A percentile compares a stretch with the other conserved stretches of the same genome.
These are phyloP conservation scores for Hyphantria cunea DNA, from an alignment of 1,140 invertebrate species.

Conservation along the genomic window DNA sequence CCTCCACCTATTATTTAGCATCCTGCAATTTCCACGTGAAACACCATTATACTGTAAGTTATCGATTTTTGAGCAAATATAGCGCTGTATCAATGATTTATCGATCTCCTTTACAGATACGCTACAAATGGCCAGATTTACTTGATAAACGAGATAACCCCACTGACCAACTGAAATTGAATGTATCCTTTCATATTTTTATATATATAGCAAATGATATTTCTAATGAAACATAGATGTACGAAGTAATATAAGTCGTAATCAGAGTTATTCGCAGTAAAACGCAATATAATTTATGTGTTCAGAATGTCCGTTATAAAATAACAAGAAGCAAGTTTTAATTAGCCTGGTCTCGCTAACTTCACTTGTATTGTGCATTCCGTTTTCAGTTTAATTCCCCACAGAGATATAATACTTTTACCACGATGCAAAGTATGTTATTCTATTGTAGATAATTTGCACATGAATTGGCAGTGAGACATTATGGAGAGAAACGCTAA, in stretches of 20 bases:
- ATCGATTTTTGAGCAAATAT: neutral
- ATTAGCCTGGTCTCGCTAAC: conserved; percentile 3
- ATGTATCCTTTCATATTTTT: neutral
- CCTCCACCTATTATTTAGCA: neutral
- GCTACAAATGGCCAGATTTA: neutral
- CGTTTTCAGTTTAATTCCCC: conserved; percentile 12
- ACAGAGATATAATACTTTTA: conserved; percentile 13
- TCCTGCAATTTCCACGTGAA: neutral
- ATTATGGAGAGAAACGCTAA: too few species aligned
- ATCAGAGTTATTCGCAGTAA: neutral
- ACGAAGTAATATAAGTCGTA: neutral
- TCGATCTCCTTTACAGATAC: neutral
- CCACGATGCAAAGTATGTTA: neutral
- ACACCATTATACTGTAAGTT: neutral
- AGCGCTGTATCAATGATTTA: neutral
- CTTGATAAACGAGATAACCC: neutral
- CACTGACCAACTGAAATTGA: neutral
- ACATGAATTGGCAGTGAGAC: too few species aligned
- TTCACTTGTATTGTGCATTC: conserved; percentile 9
- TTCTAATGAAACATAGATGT: neutral
- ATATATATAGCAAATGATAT: neutral
- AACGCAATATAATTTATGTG: conserved; percentile 10
- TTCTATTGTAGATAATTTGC: too few species aligned
- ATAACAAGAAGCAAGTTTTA: conserved; percentile 10
- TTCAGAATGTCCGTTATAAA: conserved; percentile 15